Base-by-base conservation (phyloP, 2,113 vertebrate genomes). In the Acanthochromis polyacanthus region DNA sequence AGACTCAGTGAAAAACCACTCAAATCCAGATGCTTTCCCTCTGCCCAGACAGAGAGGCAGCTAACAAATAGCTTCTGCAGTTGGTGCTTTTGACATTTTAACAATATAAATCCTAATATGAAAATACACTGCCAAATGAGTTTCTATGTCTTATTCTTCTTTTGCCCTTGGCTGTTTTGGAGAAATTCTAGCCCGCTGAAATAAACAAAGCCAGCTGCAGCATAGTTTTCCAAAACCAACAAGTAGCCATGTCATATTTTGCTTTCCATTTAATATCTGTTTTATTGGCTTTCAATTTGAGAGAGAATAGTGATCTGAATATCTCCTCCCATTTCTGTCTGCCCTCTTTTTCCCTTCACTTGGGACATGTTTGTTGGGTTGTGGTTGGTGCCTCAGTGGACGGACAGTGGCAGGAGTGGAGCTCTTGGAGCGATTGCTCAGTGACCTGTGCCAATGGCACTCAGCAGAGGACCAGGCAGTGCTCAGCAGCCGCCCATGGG, bases 351-450 rank as follows among this genome's bases (percentile, higher is more conserved):
- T 83, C 72, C 83, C 78, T 83, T 74, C 81, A 55, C 85, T 84
- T 75, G 86, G 90, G 83, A 89, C 87, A 40, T 80, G 85, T 65
- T 85, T 85, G 83, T 91, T 81, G 83, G 88, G 85, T 90, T 90
- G 83, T 91, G 90, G 84, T 86, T 92, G 90, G 68, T 84, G 85
- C 80, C 83, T 67, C 95, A 99, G 98, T 99, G 82, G 98, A 99
- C 40, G 98, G 98, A 64, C 97, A 99, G 93, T 99, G 98, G 98
- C 97, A 99, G 84, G 98, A 99, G 90, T 99, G 98, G 98, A 99
- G 96, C 81, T 88, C 96, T 0, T 99, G 98, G 98, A 98, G 97
- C 84, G 97, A 98, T 88, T 99, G 98, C 89, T 99, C 98, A 0
- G 98, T 99, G 93, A 99, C 97, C 6, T 99, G 98, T 89, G 96